Conservation (phyloP, 2,888 invertebrate genomes). For the Galerucella calmariensis region DNA sequence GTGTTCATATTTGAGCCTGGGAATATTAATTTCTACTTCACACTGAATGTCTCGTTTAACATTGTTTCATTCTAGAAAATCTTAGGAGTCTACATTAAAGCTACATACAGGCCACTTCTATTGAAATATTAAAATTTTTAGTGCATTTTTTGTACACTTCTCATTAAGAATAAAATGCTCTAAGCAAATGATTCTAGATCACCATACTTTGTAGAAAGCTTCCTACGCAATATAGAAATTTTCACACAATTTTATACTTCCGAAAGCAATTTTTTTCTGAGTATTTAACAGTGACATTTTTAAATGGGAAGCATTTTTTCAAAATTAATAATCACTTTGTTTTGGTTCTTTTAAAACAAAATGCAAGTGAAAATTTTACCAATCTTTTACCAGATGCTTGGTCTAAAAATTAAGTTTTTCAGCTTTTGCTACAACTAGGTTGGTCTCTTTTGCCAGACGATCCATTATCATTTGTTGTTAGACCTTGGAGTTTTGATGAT, state of each 20-base stretch:
- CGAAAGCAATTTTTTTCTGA: constrained; percentile 10
- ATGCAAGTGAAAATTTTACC: constrained; percentile 24
- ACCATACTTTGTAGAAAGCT: not conserved
- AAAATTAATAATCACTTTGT: constrained; percentile 10
- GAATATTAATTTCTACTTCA: not conserved
- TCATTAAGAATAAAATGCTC: not conserved
- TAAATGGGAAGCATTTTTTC: constrained; percentile 19
- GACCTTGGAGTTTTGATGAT: constrained; percentile 78
- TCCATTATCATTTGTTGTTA: constrained; percentile 71
- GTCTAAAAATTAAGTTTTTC: constrained; percentile 27
- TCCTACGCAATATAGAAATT: not conserved
- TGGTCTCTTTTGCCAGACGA: constrained; percentile 48
- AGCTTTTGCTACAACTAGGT: constrained; percentile 56
- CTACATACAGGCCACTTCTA: constrained; percentile 2
- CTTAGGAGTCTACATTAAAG: constrained; percentile 6
- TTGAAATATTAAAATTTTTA: not conserved
- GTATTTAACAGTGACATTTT: constrained; percentile 10
- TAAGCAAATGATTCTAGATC: not conserved
- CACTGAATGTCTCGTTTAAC: not conserved
- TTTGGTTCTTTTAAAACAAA: constrained; percentile 18
- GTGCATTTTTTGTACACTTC: not conserved
- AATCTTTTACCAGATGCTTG: constrained; percentile 20
- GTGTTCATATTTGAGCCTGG: not conserved
- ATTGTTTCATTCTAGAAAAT: not conserved
- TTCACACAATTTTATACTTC: not conserved